Conservation (phyloP, 2,113 vertebrate species). For the Prochilodus magdalenae region DNA sequence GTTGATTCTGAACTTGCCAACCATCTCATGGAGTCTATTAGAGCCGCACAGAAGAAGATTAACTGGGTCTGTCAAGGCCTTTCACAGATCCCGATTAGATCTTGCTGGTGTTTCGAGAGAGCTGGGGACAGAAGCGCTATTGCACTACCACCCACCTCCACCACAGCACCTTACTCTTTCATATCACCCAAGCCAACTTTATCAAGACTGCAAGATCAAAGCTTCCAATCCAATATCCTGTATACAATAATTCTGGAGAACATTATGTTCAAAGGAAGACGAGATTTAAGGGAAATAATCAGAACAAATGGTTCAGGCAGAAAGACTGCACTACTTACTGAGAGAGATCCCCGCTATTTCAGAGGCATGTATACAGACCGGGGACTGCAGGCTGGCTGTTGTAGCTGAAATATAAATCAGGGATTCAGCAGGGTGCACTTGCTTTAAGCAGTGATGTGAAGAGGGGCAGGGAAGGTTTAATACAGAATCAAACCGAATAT, state of each 20-base stretch:
- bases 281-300: constrained; percentile 23
- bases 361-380: neutral
- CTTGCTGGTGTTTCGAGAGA: constrained; percentile 29
- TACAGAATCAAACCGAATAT: no score
- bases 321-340: neutral
- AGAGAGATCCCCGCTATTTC: constrained; percentile 7
- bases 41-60: constrained; percentile 51
- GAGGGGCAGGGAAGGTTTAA: neutral
- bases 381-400: neutral
- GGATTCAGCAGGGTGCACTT: neutral
- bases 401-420: neutral
- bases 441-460: neutral
- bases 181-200: constrained; percentile 54
- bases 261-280: constrained; percentile 38
- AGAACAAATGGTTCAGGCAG: constrained; percentile 17
- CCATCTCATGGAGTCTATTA: constrained; percentile 17
- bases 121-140: neutral
- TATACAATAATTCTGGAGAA: constrained; percentile 36
- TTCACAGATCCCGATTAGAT: constrained; percentile 70
- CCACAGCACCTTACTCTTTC: constrained; percentile 34
- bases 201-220: constrained; percentile 50
- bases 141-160: constrained; percentile 15
- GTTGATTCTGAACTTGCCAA: constrained; percentile 20
- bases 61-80: constrained; percentile 58
- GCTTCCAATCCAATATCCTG: constrained; percentile 37